Evolutionary conservation across 2,888 invertebrate genomes (phyloP).

Genomic region (Agrotis segetum): DNA sequence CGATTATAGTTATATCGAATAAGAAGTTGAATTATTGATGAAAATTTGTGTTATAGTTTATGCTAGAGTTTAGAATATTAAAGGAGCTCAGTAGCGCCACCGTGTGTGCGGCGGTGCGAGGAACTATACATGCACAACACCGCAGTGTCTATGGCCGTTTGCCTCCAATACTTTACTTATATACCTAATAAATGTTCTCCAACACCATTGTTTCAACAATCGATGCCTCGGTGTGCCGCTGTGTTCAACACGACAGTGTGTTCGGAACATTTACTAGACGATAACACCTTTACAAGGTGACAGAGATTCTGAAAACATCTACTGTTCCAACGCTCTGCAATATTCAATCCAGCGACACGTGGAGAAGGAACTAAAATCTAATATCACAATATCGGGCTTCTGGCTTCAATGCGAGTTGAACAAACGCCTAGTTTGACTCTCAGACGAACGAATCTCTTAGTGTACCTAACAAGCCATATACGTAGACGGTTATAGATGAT

Average conservation of each 20-base stretch:
- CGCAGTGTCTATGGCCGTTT: slow-evolving; percentile 89
- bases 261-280: slow-evolving; percentile 67
- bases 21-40: slow-evolving; percentile 82
- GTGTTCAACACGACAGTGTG: slow-evolving; percentile 75
- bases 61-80: slow-evolving; percentile 90
- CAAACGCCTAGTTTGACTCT: slow-evolving; percentile 78
- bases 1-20: slow-evolving; percentile 82
- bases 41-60: slow-evolving; percentile 88
- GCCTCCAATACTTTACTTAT: slow-evolving; percentile 88
- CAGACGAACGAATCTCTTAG: slow-evolving; percentile 62
- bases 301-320: slow-evolving; percentile 78
- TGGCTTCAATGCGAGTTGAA: slow-evolving; percentile 84
- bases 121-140: slow-evolving; percentile 90
- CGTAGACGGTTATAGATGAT: slow-evolving; percentile 55
- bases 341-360: slow-evolving; percentile 80
- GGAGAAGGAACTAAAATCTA: slow-evolving; percentile 91
- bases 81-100: slow-evolving; percentile 88
- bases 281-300: slow-evolving; percentile 74
- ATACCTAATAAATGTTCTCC: slow-evolving; percentile 88
- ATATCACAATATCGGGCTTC: slow-evolving; percentile 91
- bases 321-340: slow-evolving; percentile 67
- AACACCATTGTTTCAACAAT: slow-evolving; percentile 85
- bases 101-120: slow-evolving; percentile 88
- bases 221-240: slow-evolving; percentile 76
- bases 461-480: slow-evolving; percentile 58